These are phyloP conservation scores for Oscheius sp. DNA, from an alignment of 2,888 invertebrate genomes.

Conservation along the genomic window DNA sequence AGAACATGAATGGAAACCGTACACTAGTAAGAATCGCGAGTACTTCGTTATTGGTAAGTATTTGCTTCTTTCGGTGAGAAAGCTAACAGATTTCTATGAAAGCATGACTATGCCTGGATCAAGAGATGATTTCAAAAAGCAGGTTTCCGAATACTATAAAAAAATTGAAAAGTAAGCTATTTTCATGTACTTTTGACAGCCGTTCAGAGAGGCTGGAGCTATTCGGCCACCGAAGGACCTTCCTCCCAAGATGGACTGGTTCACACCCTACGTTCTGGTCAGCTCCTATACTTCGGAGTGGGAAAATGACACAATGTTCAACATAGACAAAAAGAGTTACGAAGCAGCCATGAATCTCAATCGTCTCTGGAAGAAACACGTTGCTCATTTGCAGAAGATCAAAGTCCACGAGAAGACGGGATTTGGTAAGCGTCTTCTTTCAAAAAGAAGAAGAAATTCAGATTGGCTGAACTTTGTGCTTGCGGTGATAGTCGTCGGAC, in stretches of 20 bases:
- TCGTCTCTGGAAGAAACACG: neutral
- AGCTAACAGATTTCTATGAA: conserved; percentile 7
- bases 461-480: neutral
- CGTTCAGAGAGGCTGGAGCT: conserved; percentile 7
- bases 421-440: neutral
- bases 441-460: neutral
- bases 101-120: conserved; percentile 5
- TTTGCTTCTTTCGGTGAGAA: neutral
- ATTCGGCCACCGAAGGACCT: neutral
- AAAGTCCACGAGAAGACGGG: neutral
- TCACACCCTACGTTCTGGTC: neutral
- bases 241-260: neutral
- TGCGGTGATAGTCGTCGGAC: neutral
- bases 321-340: neutral
- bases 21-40: too few species aligned
- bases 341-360: neutral
- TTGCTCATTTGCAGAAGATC: neutral
- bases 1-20: too few species aligned
- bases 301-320: neutral
- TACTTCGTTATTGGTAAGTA: too few species aligned
- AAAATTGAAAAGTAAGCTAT: neutral
- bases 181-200: neutral
- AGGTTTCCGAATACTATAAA: neutral
- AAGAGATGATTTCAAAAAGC: neutral
- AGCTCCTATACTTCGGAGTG: neutral